These are phyloP conservation scores for Drosophila bipectinata DNA, from an alignment of 1,140 invertebrate genomes.

Conservation along the genomic window DNA sequence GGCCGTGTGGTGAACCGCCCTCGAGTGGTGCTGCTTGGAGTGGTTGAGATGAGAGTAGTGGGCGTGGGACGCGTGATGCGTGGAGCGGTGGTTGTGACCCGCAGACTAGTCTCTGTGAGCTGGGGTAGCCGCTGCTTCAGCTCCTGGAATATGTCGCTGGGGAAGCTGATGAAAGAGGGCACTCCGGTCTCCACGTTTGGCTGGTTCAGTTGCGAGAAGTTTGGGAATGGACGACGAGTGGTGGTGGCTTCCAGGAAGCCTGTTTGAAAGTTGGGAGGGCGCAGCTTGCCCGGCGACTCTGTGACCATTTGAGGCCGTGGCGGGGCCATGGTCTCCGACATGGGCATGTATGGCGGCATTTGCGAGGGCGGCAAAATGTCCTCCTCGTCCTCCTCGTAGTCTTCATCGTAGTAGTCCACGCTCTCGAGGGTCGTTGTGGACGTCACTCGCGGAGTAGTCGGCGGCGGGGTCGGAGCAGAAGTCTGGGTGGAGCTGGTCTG, in stretches of 20 bases:
- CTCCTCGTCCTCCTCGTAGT: slow-evolving; percentile 84
- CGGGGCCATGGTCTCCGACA: slow-evolving; percentile 85
- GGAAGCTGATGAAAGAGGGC: slow-evolving; percentile 80
- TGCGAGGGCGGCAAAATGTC: slow-evolving; percentile 84
- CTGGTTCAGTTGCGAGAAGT: slow-evolving; percentile 53
- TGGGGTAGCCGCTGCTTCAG: slow-evolving; percentile 66
- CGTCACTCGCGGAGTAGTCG: slow-evolving; percentile 4
- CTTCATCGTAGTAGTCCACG: slow-evolving; percentile 71
- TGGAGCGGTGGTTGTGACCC: slow-evolving; percentile 65
- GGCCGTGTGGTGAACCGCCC: slow-evolving; percentile 63
- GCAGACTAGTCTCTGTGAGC: slow-evolving; percentile 52
- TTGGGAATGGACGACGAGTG: slow-evolving; percentile 65
- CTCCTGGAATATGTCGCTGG: slow-evolving; percentile 81
- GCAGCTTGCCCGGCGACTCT: slow-evolving; percentile 17
- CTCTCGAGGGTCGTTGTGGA: slow-evolving; percentile 42
- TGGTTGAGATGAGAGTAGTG: slow-evolving; percentile 69
- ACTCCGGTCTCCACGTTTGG: slow-evolving; percentile 47
- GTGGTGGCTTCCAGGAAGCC: slow-evolving; percentile 74
- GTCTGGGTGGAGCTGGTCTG: slow-evolving; percentile 10
- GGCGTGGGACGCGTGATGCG: slow-evolving; percentile 50
- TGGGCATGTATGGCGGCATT: slow-evolving; percentile 86
- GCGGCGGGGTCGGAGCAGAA: not conserved
- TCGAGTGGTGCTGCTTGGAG: slow-evolving; percentile 45
- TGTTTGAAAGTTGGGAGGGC: slow-evolving; percentile 43
- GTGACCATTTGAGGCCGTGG: slow-evolving; percentile 63